Evolutionary conservation across 35 echinoderm and acorn worm genomes (phyloP), one percentile per base, ranked within the genome.

Genomic region (Holothuria glaberrima): DNA sequence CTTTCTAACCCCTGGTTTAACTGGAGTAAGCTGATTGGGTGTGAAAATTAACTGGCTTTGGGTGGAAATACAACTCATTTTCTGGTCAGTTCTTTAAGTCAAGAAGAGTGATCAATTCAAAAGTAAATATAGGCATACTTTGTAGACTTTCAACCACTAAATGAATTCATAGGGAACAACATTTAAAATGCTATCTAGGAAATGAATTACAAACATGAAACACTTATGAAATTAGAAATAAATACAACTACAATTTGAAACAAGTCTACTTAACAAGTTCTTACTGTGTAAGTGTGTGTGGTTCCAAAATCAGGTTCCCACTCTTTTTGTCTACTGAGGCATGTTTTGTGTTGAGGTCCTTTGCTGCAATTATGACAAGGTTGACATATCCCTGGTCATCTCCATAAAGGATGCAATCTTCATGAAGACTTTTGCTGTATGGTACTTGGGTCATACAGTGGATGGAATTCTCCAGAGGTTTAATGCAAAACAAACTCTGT

Each of bases 341-440:
- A 76, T 98, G 94, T 79, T 98, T 98, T 29, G 96, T 98, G 82
- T 98, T 98, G 20, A 98, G 93, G 77, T 98, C 96, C 41, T 98
- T 98, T 50, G 96, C 96, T 7, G 96, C 96, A 29, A 98, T 94
- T 21, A 90, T 94, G 1, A 98, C 62, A 4, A 98, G 93, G 70
- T 80, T 98, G 65, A 98, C 66, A 57, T 88, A 98, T n/a, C 96
- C 96, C 20, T 90, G 90, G 72, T 98, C 96, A 88, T 98, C 96
- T 9, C 96, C 96, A 66, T 88, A 92, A 30, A 98, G 59, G 17
- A 98, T 78, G 70, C 93, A 90, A 57, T 98, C 96, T 81, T 98
- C 96, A 71, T 98, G 96, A 12, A 94, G 80, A 82, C 91, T 94
- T 66, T 91, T 89, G 87, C 86, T 92, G 58, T 93, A 80, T 21